Percentiles rank a stretch among this genome's conserved stretches.
Conservation (phyloP, 2,797 vertebrate genomes). For the Amazonetta brasiliensis region DNA sequence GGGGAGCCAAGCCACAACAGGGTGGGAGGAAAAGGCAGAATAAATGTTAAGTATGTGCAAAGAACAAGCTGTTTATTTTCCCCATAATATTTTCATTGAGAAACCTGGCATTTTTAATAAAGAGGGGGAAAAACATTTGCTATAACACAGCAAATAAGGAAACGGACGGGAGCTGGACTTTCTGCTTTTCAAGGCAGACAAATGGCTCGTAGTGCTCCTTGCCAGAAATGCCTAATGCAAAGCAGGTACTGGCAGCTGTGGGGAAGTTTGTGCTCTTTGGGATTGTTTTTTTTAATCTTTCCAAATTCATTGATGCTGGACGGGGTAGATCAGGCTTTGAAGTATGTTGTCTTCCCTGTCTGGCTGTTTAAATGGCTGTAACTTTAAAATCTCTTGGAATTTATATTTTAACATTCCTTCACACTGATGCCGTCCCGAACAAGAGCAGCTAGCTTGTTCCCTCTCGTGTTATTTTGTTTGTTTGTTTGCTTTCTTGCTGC, state of each 20-base stretch:
- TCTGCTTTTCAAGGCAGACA: not conserved
- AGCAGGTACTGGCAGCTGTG: not conserved
- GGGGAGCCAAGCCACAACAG: not conserved
- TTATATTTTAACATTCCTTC: not conserved
- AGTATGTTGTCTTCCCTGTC: not conserved
- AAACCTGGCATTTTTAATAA: not conserved
- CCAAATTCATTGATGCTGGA: not conserved
- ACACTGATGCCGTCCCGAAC: not conserved
- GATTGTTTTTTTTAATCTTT: not conserved
- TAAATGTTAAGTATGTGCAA: not conserved
- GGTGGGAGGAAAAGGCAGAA: not conserved
- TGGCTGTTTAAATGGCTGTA: not conserved
- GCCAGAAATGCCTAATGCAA: not conserved
- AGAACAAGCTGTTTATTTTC: not conserved
- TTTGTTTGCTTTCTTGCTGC: not conserved
- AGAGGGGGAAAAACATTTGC: accelerated
- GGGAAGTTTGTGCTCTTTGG: not conserved
- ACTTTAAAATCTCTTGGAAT: not conserved
- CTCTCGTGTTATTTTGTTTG: not conserved
- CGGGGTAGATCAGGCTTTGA: not conserved
- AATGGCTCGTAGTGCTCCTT: not conserved
- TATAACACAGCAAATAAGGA: not conserved
- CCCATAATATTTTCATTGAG: not conserved
- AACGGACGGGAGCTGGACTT: not conserved
- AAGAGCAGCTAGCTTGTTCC: not conserved